Evolutionary conservation across 2,113 vertebrate species (phyloP).

Genomic region (Chaetops frenatus): DNA sequence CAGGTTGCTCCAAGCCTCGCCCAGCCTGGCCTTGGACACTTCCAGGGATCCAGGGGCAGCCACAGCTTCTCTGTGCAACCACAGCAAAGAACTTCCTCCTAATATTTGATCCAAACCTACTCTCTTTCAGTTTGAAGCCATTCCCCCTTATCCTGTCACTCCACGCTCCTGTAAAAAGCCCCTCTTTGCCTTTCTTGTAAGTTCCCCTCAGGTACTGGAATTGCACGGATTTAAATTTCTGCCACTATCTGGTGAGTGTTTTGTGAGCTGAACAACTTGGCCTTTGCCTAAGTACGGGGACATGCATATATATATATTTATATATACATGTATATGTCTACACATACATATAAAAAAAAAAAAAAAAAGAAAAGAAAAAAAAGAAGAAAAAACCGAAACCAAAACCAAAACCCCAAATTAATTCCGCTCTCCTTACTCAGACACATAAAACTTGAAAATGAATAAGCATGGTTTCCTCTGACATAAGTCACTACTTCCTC

Average conservation of each 20-base stretch:
- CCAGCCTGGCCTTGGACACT: background rate
- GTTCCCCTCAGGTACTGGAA: background rate
- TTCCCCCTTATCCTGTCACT: background rate
- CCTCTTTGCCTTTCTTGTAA: background rate
- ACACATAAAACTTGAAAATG: background rate
- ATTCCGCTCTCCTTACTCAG: background rate
- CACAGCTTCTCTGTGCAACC: background rate
- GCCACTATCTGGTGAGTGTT: background rate
- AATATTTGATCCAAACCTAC: background rate
- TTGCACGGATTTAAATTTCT: background rate
- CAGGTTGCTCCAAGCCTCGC: accelerated
- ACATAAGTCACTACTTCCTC: background rate
- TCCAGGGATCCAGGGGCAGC: background rate
- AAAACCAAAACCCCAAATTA: background rate
- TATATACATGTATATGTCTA: too few relatives aligned
- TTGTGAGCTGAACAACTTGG: background rate
- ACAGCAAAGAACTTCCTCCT: background rate
- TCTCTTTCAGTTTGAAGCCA: background rate
- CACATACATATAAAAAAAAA: background rate
- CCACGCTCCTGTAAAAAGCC: background rate
- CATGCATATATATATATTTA: too few relatives aligned
- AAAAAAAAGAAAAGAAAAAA: background rate
- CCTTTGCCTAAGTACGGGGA: background rate
- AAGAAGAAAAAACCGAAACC: too few relatives aligned
- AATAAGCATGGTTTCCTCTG: background rate